Evolutionary conservation across 2,888 invertebrate genomes (phyloP).

Genomic region (Lamellibrachia columna): DNA sequence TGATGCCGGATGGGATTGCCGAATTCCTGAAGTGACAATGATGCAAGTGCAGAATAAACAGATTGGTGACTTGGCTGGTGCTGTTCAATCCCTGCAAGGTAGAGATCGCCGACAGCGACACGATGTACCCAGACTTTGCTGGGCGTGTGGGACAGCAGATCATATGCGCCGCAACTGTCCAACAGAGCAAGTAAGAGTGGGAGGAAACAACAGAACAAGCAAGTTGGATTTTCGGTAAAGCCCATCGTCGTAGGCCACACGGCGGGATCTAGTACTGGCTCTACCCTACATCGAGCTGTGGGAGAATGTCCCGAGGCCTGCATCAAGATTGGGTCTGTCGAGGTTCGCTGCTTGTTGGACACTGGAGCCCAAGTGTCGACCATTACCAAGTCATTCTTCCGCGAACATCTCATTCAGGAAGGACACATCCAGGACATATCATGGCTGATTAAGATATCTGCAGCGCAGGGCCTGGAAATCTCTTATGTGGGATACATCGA

Average conservation of each 20-base stretch:
- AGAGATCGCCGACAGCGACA: neutral
- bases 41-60: neutral
- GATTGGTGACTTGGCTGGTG: too few relatives aligned
- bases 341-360: constrained; percentile 30
- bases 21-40: neutral
- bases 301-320: constrained; percentile 30
- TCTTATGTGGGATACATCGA: constrained; percentile 27
- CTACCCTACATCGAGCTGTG: constrained; percentile 7
- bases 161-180: neutral
- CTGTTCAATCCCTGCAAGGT: neutral
- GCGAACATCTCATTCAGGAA: neutral
- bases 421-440: neutral
- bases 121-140: neutral
- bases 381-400: neutral
- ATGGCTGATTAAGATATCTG: neutral
- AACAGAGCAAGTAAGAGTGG: neutral
- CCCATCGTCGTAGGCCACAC: neutral
- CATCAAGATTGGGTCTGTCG: constrained; percentile 19
- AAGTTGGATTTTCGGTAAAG: neutral
- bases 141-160: neutral
- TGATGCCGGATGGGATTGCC: neutral
- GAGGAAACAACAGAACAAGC: neutral
- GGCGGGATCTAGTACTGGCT: neutral
- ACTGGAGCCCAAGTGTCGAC: constrained; percentile 22
- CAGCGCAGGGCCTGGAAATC: neutral